Evolutionary conservation across 2,113 vertebrate genomes (phyloP), one percentile per base, ranked within the genome.

Genomic region (Nicator chloris): DNA sequence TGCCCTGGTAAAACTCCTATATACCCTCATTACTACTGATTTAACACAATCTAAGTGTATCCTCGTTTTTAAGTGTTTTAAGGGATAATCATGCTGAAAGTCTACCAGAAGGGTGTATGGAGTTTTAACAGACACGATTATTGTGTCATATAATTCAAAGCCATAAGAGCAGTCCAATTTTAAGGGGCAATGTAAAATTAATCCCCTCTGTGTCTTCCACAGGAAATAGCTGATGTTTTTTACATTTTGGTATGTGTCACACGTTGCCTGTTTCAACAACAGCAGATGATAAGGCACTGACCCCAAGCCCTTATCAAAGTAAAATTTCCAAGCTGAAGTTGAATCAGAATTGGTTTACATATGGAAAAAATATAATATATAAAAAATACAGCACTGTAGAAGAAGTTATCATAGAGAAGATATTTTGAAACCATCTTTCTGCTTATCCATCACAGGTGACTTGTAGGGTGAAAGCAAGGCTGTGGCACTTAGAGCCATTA

Each of bases 201-300:
- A 66, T 81, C 31, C 10, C 61, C 15, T 69, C 9, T 5, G 1
- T 40, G 8, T 51, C 39, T 89, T 81, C 30, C 54, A 30, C 37
- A 87, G 39, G 31, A 70, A 88, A 83, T 4, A 70, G 18, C n/a
- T 51, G 21, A 22, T 54, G 22, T 49, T 63, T 5, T 12, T 1
- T 33, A 7, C 0, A 0, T 39, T 61, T 63, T 45, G 53, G 27
- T 54, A 35, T 5, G 1, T n/a, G 56, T 37, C 27, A 39, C 13
- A 27, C 11, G 15, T 60, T 81, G 22, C 31, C 37, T 56, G 16
- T 73, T 87, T 78, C 39, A 39, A 39, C 31, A 70, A 18, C 9
- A 71, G 45, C 72, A 82, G 47, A 35, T 53, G 35, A 45, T 39
- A 8, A 51, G 39, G 23, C 19, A 19, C 19, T 82, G 47, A 77